Evolutionary conservation across 2,888 invertebrate species (phyloP), one percentile per base, ranked within the genome.

Genomic region (Mellilla xanthometata): DNA sequence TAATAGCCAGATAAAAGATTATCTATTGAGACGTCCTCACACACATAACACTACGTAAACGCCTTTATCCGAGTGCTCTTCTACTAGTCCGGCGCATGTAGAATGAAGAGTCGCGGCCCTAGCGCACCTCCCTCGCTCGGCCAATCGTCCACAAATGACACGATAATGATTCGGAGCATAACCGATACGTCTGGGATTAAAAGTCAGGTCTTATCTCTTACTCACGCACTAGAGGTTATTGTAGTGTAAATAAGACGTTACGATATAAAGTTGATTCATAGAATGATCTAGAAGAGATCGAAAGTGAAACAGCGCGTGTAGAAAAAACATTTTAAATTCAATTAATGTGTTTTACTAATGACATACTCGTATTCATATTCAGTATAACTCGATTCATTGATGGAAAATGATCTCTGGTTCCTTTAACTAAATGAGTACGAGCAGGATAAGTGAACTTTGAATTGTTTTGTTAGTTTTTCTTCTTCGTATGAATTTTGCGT

Each of bases 1-100:
- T 81, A 87, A 85, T 84, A 80, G 75, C 56, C 79, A 77, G 84
- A 87, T 85, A 86, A 86, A 85, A 83, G 82, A 87, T 86, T 82
- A 87, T 85, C 84, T 83, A 80, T 81, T 78, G 73, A 77, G 68
- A 56, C 77, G 81, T 79, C 81, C 79, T 79, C 84, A 72, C 77
- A 72, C 81, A 81, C 80, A 77, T 60, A 65, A 70, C 68, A 30
- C 28, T 4, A 24, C 24, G 24, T 24, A 24, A 3, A 6, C 1
- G 3, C 3, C 15, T 19, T 24, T 24, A n/a, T n/a, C n/a, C 24
- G 8, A 24, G 1, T 24, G 8, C n/a, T n/a, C n/a, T n/a, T n/a
- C n/a, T n/a, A n/a, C n/a, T n/a, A n/a, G n/a, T n/a, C n/a, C n/a
- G n/a, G n/a, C 24, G 24, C 8, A 24, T n/a, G 1, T n/a, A 5